Conservation (phyloP, 2,113 vertebrate genomes). For the Ovibos moschatus region DNA sequence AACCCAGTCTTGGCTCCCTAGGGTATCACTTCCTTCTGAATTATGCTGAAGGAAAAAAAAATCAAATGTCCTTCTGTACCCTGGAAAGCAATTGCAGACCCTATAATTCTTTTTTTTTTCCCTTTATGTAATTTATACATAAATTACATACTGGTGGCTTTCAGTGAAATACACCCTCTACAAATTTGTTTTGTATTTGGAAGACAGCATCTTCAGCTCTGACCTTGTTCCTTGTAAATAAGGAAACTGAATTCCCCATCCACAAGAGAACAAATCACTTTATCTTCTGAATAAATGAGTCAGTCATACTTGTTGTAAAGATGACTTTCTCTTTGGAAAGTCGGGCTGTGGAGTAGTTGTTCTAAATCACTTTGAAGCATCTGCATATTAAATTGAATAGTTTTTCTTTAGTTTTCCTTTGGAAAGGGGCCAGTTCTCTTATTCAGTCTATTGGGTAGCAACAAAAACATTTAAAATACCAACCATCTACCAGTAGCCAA, state of each 20-base stretch:
- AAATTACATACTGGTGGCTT: slow-evolving; percentile 16
- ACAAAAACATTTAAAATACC: slow-evolving; percentile 1
- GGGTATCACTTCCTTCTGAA: slow-evolving; percentile 62
- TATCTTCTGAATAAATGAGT: slow-evolving; percentile 65
- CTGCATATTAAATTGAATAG: slow-evolving; percentile 42
- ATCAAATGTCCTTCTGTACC: slow-evolving; percentile 57
- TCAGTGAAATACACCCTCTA: slow-evolving; percentile 53
- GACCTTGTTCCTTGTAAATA: slow-evolving; percentile 68
- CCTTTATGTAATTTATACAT: slow-evolving; percentile 64
- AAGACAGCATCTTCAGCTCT: slow-evolving; percentile 58
- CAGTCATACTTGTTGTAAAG: slow-evolving; percentile 3
- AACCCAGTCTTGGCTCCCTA: slow-evolving; percentile 44
- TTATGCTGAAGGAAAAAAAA: slow-evolving; percentile 41
- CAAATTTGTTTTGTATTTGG: slow-evolving; percentile 50
- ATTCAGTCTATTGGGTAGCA: not conserved
- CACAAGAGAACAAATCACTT: slow-evolving; percentile 49
- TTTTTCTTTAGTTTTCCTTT: slow-evolving; percentile 43
- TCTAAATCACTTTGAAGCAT: slow-evolving; percentile 50
- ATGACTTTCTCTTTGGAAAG: slow-evolving; percentile 55
- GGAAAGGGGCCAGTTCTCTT: not conserved
- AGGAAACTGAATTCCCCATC: slow-evolving; percentile 55
- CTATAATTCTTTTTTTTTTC: slow-evolving; percentile 4
- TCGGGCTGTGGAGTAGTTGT: not conserved
- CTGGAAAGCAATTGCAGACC: slow-evolving; percentile 36
- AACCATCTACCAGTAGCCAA: not conserved